A percentile compares a stretch with the other conserved stretches of the same genome.
Evolutionary conservation across 2,797 vertebrate genomes (phyloP).

Genomic region (Neosalanx taihuensis): DNA sequence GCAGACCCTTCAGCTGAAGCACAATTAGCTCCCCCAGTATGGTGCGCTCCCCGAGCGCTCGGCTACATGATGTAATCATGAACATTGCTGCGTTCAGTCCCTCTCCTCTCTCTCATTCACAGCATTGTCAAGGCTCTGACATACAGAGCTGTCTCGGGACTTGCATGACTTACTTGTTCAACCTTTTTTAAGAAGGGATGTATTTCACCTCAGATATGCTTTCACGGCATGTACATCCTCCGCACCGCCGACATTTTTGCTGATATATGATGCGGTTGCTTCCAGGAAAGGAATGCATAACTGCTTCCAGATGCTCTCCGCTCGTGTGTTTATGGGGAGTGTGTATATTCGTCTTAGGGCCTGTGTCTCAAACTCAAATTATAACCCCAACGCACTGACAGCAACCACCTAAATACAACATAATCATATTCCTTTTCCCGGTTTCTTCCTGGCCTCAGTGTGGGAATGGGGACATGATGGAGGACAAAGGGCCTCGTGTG

Average conservation of each 20-base stretch:
- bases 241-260: constrained; percentile 50
- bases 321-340: constrained; percentile 24
- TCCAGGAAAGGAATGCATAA: constrained; percentile 67
- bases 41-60: constrained; percentile 39
- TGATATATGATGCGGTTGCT: constrained; percentile 58
- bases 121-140: constrained; percentile 28
- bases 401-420: not conserved
- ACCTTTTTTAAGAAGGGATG: constrained; percentile 40
- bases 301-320: constrained; percentile 66
- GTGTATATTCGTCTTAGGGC: constrained; percentile 20
- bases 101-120: constrained; percentile 36
- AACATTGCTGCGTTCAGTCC: constrained; percentile 50
- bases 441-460: constrained; percentile 46
- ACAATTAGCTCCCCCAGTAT: constrained; percentile 39
- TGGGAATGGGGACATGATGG: constrained; percentile 95
- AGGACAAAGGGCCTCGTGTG: constrained; percentile 97
- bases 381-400: not conserved
- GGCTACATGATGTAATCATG: constrained; percentile 46
- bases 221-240: constrained; percentile 51
- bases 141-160: constrained; percentile 17
- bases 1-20: constrained; percentile 53
- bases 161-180: constrained; percentile 14
- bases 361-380: constrained; percentile 3
- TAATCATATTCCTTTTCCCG: not conserved
- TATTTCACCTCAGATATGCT: constrained; percentile 59